Percentiles rank a stretch among this genome's conserved stretches.
These are phyloP conservation scores for Rhagonycha lutea DNA, from an alignment of 2,888 invertebrate species.

Conservation along the genomic window DNA sequence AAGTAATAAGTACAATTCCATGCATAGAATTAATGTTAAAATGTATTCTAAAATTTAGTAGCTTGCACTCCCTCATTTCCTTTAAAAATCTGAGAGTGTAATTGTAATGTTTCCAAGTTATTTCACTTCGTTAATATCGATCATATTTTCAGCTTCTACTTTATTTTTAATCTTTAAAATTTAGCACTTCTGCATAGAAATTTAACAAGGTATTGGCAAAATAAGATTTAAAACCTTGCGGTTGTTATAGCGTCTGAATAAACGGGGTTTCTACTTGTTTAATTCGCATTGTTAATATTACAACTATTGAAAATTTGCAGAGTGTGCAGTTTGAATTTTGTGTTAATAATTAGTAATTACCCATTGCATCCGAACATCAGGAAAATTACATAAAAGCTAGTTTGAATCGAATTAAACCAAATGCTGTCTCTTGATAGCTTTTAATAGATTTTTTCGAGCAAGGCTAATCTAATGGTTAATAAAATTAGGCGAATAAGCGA, in stretches of 20 bases:
- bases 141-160: too few relatives aligned
- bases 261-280: neutral
- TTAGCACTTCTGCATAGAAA: too few relatives aligned
- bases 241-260: neutral
- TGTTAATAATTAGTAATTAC: neutral
- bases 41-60: too few relatives aligned
- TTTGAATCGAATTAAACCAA: neutral
- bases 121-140: too few relatives aligned
- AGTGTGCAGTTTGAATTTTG: neutral
- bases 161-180: too few relatives aligned
- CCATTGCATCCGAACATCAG: neutral
- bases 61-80: too few relatives aligned
- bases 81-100: too few relatives aligned
- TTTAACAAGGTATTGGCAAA: neutral
- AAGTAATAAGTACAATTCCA: too few relatives aligned
- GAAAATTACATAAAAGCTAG: neutral
- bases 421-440: neutral
- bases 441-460: neutral
- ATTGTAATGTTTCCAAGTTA: too few relatives aligned
- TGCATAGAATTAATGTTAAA: too few relatives aligned
- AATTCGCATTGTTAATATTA: neutral
- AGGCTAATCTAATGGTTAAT: neutral
- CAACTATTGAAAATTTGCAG: neutral
- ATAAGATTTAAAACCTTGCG: neutral
- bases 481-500: constrained; percentile 11